Base-by-base conservation (phyloP, 1,140 invertebrate genomes). In the Colletes latitarsis region DNA sequence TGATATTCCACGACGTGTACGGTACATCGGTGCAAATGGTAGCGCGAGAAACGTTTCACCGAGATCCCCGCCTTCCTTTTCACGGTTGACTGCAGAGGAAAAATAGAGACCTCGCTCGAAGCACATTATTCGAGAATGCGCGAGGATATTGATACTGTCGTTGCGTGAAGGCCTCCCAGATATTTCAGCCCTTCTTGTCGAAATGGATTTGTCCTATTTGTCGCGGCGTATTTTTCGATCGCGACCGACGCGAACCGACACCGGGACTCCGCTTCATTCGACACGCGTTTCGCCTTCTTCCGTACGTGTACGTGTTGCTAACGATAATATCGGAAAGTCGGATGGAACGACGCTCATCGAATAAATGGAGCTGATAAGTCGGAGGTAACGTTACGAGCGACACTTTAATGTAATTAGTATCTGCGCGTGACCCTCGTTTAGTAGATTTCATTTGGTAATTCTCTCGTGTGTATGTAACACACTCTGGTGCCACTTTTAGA, bases 11-110 rank as follows among this genome's bases (percentile, higher is more conserved):
- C 21, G 64, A 58, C 74, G 46, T 57, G 55, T n/a, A 57, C 49
- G 46, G 30, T 30, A 30, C 30, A 30, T 30, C 30, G 77, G 43
- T 77, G 77, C 67, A 84, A 85, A 85, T 73, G 83, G 73, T 85
- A 84, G 78, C 72, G 83, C 30, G 83, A 77, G 30, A 77, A 74
- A 84, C 57, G 73, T 84, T 84, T 81, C 58, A 68, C 68, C 69
- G 62, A 81, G 67, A 81, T 81, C 69, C 62, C 62, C 30, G 30
- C 64, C 68, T 81, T 68, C 68, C 69, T 69, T 81, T 81, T 77
- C 73, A 46, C 82, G 70, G 66, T 52, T 19, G 72, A 71, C 73
- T 84, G 75, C 69, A n/a, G n/a, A 4, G 19, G 67, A 46, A 67
- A 76, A 77, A 81, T 84, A 73, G 82, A 21, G 21, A 58, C 19